phyloP scores from a whole-genome alignment of 2,888 invertebrate species.

The Hirtodrosophila duncani region DNA sequence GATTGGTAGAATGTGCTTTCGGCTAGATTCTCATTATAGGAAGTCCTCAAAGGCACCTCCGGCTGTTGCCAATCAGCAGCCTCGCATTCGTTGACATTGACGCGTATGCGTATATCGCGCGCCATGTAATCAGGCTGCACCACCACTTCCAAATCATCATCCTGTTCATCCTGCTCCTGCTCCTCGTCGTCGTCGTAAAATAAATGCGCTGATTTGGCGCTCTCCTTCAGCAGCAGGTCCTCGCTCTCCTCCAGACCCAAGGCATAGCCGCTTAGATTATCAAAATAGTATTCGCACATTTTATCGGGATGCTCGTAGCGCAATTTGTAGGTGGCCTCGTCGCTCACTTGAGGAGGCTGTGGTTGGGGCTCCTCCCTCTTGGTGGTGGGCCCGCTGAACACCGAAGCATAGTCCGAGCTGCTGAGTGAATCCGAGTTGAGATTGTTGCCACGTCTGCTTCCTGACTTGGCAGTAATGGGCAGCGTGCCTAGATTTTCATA shows the following conservation, averaged over 20 bases:
- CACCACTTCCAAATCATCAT: constrained; percentile 15
- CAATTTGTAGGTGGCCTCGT: constrained; percentile 37
- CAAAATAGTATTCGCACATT: constrained; percentile 73
- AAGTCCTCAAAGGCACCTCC: constrained; percentile 17
- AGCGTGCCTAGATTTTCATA: constrained; percentile 70
- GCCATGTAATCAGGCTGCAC: constrained; percentile 49
- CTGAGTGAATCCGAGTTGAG: constrained; percentile 76
- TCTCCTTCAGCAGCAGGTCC: constrained; percentile 61
- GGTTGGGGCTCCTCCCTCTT: constrained; percentile 2
- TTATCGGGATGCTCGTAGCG: constrained; percentile 76
- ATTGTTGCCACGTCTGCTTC: constrained; percentile 8
- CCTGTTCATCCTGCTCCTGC: constrained; percentile 23
- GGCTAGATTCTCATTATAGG: constrained; percentile 70
- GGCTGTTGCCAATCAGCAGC: constrained; percentile 55
- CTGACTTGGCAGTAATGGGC: constrained; percentile 44
- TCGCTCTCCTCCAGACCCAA: constrained; percentile 54
- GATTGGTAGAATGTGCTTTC: constrained; percentile 75
- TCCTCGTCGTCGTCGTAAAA: constrained; percentile 40
- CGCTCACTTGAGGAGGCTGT: constrained; percentile 2
- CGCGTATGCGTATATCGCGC: constrained; percentile 65
- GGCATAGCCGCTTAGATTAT: constrained; percentile 63
- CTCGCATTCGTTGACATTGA: constrained; percentile 68
- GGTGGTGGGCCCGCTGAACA: constrained; percentile 74
- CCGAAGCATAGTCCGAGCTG: constrained; percentile 78
- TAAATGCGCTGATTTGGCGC: constrained; percentile 51